Base-by-base conservation (phyloP, 2,888 invertebrate genomes). In the Euclidia mi region DNA sequence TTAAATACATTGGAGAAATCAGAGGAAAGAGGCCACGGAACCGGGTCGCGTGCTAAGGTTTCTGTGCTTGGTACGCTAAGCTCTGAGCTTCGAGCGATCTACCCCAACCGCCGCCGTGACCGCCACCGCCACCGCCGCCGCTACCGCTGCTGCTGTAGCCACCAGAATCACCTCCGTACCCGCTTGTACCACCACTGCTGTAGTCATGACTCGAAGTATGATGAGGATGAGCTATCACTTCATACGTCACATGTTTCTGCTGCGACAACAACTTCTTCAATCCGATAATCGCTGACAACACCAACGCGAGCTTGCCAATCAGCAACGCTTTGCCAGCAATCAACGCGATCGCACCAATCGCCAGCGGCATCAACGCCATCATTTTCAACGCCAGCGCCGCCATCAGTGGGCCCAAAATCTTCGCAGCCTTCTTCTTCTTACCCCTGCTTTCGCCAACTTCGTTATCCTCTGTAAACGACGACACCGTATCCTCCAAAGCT, bases 241-340 rank as follows among this genome's bases (percentile, higher is more conserved):
- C 98, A 83, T 98, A 98, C 2, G 98, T 98, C 65, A 98, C 98
- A 82, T 97, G 97, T 84, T 98, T 98, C 90, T 97, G 96, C 81
- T 96, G 96, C 1, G 96, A 96, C 68, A 98, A 89, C 45, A 98
- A 92, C 86, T 98, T 98, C 95, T 98, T 98, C 86, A 98, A 90
- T 2, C 98, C 98, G 78, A 98, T 98, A 56, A 98, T 96, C 46
- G 97, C 97, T 0, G 98, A 97, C 42, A 98, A 95, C 40, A 98
- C 97, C 65, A 98, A 94, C 20, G 98, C 98, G 79, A 98, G 96
- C 91, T 98, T 98, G 85, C 98, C 98, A 79, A 98, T 96, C 68
- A 98, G 88, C 76, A 98, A 92, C 44, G 98, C 98, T 88, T 98
- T 98, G 56, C 98, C 98, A 59, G 98, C 98, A 78, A 98, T 97